Evolutionary conservation across 2,888 invertebrate species (phyloP), one percentile per base, ranked within the genome.

Genomic region (Neoscelio sp.): DNA sequence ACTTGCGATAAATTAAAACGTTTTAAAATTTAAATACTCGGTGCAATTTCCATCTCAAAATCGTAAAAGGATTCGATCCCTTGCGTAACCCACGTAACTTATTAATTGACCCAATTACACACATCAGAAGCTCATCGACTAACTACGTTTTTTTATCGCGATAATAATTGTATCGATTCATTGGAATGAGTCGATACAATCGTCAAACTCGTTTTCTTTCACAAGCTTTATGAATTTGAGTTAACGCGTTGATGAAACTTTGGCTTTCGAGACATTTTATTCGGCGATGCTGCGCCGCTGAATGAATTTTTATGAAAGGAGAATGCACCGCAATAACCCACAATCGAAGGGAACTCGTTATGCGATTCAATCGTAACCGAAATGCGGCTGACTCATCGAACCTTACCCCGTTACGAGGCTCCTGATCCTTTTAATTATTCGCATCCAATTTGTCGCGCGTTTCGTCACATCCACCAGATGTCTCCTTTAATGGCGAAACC

Each of bases 371-470:
- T 17, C 50, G 42, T 20, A 30, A 46, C 28, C 46, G 12, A 28
- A 35, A 18, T 35, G n/a, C 38, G 13, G 42, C 60, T 54, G 60
- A 40, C 67, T 64, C 65, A 73, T 65, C 42, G 38, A 20, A n/a
- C 2, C 33, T 33, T 6, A n/a, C 10, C 2, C n/a, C 33, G 10
- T 33, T 33, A 33, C n/a, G 33, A n/a, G 33, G 2, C 50, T 65
- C 28, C 33, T 56, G 48, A 68, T 70, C 58, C 58, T 64, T 74
- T 73, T 78, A 71, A 73, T 77, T 71, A 71, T 65, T 71, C 52
- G 44, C 65, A 52, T 71, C 48, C 77, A 77, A 77, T 78, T 78
- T 71, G 71, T 71, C 71, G 52, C 46, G 20, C 20, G 15, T 71
- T 78, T 73, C 78, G 54, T 67, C 67, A 77, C 17, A 60, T 56